Base-by-base conservation (phyloP, 2,888 invertebrate species). In the Drosophila buzzatii region DNA sequence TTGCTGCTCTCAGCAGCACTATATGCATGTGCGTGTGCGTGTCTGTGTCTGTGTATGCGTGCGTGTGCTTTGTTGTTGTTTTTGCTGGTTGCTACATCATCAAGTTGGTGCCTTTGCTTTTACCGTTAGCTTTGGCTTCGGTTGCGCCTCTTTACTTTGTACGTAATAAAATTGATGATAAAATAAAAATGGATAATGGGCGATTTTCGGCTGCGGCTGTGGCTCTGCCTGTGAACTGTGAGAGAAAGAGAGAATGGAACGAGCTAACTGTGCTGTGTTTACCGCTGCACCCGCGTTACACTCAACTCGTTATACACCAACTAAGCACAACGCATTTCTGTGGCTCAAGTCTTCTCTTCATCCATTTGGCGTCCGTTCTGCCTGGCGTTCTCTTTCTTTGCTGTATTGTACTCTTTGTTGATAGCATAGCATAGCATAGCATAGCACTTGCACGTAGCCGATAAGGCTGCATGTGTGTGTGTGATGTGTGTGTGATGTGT, bases 161-260 rank as follows among this genome's bases (percentile, higher is more conserved):
- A 81, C 79, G 79, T 81, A 86, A 89, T 89, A 88, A 89, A 89
- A 89, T 87, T 87, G 90, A 90, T 89, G 85, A 87, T 87, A 85
- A 87, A 89, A 90, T 90, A 90, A 88, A 90, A 90, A 81, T 87
- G 88, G 85, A 87, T 90, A 89, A 89, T 90, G 86, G 85, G 76
- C 88, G 86, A 90, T 87, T 89, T 82, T 80, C 77, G 82, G 81
- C 79, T 70, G 79, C 69, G 74, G 66, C 73, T 77, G 52, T 41
- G 81, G 76, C 79, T 68, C 73, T 76, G 73, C 64, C 76, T 77
- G 57, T 39, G 31, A 62, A 44, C n/a, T 18, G 27, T n/a, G 42
- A 57, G 44, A 57, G 44, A 44, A 42, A 44, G 33, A 42, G 69
- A 49, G 64, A 42, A 60, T 61, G 53, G 47, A 69, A 70, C 69